A percentile compares a stretch with the other conserved stretches of the same genome.
phyloP scores from a whole-genome alignment of 2,888 invertebrate genomes.

The Cancer borealis region DNA sequence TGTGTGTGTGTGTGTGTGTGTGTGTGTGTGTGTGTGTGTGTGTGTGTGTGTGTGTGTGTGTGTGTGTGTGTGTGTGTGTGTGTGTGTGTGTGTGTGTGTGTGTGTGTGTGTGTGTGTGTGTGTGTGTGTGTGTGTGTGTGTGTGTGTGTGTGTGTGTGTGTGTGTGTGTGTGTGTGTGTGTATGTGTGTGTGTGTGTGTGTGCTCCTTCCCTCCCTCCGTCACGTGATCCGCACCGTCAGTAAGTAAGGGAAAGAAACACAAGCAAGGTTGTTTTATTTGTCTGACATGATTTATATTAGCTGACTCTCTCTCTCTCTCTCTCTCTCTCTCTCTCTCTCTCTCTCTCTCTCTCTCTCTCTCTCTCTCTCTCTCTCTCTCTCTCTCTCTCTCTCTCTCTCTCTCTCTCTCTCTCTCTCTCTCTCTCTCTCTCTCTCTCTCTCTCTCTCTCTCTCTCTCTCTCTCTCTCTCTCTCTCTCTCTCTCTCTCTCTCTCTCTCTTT shows the following conservation, averaged over 20 bases:
- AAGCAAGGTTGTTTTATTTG: not conserved
- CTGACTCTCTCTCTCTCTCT: not conserved
- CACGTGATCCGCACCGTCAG: not conserved
- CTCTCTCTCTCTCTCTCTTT: too few species aligned
- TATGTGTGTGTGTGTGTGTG: too few species aligned
- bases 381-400: conserved; percentile 31
- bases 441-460: not conserved
- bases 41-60: conserved; percentile 9
- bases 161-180: too few species aligned
- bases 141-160: too few species aligned
- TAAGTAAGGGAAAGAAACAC: not conserved
- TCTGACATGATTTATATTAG: not conserved
- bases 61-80: not conserved
- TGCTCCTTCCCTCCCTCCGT: not conserved
- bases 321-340: not conserved
- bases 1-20: conserved; percentile 13
- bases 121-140: not conserved
- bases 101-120: conserved; percentile 35
- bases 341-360: conserved; percentile 32
- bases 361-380: not conserved
- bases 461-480: not conserved
- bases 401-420: not conserved
- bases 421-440: not conserved
- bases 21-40: conserved; percentile 34
- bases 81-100: conserved; percentile 24